Evolutionary conservation across 2,113 vertebrate species (phyloP).

Genomic region (Ellobius talpinus): DNA sequence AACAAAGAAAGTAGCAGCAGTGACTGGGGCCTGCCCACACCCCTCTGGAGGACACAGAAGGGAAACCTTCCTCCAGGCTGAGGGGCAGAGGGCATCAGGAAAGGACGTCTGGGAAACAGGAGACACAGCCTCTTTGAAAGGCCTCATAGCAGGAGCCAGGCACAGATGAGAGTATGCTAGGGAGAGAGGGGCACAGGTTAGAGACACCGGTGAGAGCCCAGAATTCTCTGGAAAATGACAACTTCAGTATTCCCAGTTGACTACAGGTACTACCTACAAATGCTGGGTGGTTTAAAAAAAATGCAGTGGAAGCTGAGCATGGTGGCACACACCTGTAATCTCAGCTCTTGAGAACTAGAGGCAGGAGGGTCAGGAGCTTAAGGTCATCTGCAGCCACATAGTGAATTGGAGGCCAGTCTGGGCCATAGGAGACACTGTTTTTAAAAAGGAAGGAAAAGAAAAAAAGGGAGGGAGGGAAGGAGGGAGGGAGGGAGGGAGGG

Average conservation of each 20-base stretch:
- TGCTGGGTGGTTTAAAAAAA: background rate
- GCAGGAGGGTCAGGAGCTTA: too few relatives aligned
- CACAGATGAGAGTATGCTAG: background rate
- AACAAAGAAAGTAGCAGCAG: background rate
- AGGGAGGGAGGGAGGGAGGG: background rate
- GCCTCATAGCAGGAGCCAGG: background rate
- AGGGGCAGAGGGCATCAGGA: background rate
- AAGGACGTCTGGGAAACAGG: background rate
- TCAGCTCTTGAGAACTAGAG: background rate
- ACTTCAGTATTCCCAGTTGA: background rate
- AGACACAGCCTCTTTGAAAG: background rate
- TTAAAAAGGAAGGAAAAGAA: background rate
- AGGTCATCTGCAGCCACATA: background rate
- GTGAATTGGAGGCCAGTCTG: background rate
- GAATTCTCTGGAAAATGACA: background rate
- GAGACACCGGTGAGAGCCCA: background rate
- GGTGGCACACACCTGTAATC: background rate
- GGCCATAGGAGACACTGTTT: background rate
- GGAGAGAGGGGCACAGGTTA: background rate
- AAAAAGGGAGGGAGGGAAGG: background rate
- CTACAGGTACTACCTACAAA: background rate
- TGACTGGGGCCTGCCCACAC: background rate
- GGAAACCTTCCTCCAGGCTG: background rate
- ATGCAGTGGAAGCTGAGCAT: background rate
- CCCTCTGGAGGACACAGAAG: background rate